phyloP scores from a whole-genome alignment of 2,113 vertebrate species.

The Austrofundulus limnaeus region DNA sequence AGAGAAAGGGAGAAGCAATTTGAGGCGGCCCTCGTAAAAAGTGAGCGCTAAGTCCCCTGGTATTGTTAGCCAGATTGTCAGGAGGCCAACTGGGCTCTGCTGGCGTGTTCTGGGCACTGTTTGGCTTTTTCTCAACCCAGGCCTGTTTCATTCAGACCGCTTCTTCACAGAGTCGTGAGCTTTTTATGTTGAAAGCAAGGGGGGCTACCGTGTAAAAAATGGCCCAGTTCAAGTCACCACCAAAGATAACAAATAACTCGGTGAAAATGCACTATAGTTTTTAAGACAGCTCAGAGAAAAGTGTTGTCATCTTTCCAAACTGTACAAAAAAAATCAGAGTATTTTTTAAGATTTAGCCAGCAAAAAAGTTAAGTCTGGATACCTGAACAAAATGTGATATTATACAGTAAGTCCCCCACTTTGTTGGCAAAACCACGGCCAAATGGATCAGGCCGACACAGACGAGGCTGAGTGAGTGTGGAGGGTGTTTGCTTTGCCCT shows the following conservation, averaged over 20 bases:
- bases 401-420: not conserved
- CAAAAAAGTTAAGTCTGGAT: not conserved
- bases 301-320: not conserved
- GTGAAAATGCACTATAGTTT: not conserved
- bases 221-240: constrained; percentile 36
- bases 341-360: not conserved
- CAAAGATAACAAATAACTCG: constrained; percentile 11
- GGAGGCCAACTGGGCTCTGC: constrained; percentile 74
- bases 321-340: not conserved
- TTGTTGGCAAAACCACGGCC: constrained; percentile 34
- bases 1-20: constrained; percentile 71
- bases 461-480: constrained; percentile 55
- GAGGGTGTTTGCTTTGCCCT: constrained; percentile 71
- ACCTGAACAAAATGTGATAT: not conserved
- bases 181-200: constrained; percentile 47
- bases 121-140: constrained; percentile 63
- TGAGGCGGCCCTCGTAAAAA: constrained; percentile 75
- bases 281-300: not conserved
- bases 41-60: constrained; percentile 76
- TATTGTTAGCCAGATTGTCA: constrained; percentile 77
- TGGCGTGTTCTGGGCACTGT: constrained; percentile 64
- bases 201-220: constrained; percentile 46
- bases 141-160: constrained; percentile 57
- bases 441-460: constrained; percentile 42
- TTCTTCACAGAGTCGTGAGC: constrained; percentile 60